phyloP scores from a whole-genome alignment of 2,888 invertebrate genomes.

The Parthenolecanium corni region DNA sequence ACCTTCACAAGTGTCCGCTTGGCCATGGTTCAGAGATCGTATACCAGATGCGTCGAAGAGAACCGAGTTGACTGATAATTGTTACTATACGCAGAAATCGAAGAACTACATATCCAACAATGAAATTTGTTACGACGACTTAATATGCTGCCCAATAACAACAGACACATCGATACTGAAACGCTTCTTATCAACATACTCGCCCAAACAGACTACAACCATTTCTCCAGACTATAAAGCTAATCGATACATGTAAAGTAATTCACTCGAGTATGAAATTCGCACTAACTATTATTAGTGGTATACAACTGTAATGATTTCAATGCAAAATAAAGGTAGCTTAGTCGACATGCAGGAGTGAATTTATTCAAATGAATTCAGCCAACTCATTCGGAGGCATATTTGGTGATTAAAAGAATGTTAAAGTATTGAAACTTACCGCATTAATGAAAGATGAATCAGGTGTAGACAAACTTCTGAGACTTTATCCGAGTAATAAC shows the following conservation, averaged over 20 bases:
- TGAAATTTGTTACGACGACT: constrained; percentile 16
- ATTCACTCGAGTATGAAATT: not conserved
- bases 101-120: not conserved
- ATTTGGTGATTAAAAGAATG: too few relatives aligned
- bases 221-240: constrained; percentile 12
- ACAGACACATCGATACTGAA: constrained; percentile 11
- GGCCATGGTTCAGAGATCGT: constrained; percentile 20
- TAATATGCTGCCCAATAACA: not conserved
- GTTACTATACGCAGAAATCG: not conserved
- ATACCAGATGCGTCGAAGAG: constrained; percentile 3
- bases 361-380: too few relatives aligned
- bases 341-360: too few relatives aligned
- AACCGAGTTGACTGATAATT: not conserved
- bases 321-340: too few relatives aligned
- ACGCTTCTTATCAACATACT: constrained; percentile 5
- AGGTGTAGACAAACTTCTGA: too few relatives aligned
- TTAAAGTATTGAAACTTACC: too few relatives aligned
- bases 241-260: constrained; percentile 8
- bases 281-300: too few relatives aligned
- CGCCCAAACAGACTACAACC: constrained; percentile 10
- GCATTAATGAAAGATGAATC: too few relatives aligned
- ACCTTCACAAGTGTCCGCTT: not conserved
- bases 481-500: too few relatives aligned
- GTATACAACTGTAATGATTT: too few relatives aligned
- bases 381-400: too few relatives aligned